Conservation (phyloP, 1,140 invertebrate genomes). For the Drosophila nigromelanica region DNA sequence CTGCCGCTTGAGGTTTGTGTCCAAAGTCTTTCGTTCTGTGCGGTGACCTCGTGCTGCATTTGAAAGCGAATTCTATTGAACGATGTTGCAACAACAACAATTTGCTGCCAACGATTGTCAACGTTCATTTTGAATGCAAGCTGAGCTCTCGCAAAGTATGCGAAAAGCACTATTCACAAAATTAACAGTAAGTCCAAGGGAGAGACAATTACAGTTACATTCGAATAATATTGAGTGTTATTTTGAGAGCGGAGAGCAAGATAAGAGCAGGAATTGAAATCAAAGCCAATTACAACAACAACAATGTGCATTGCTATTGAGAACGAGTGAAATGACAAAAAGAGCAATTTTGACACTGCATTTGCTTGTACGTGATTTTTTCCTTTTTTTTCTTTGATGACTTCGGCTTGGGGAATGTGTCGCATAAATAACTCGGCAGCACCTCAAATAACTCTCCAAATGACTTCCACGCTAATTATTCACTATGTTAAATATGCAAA, state of each 20-base stretch:
- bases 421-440: constrained; percentile 49
- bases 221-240: no score
- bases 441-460: constrained; percentile 17
- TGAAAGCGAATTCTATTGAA: constrained; percentile 29
- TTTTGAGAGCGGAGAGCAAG: no score
- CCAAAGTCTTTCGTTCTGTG: constrained; percentile 73
- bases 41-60: constrained; percentile 71
- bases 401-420: not conserved
- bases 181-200: not conserved
- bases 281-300: no score
- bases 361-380: no score
- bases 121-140: constrained; percentile 1
- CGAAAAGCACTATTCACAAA: constrained; percentile 29
- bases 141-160: not conserved
- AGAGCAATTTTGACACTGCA: no score
- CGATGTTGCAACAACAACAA: constrained; percentile 2
- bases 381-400: no score
- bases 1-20: constrained; percentile 63
- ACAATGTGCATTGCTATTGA: no score
- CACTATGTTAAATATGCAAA: not conserved
- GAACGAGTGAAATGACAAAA: no score
- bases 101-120: not conserved
- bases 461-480: constrained; percentile 44
- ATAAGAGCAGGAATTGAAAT: no score
- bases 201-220: not conserved